Conservation (phyloP, 1,140 invertebrate genomes). For the Meloidogyne floridensis region DNA sequence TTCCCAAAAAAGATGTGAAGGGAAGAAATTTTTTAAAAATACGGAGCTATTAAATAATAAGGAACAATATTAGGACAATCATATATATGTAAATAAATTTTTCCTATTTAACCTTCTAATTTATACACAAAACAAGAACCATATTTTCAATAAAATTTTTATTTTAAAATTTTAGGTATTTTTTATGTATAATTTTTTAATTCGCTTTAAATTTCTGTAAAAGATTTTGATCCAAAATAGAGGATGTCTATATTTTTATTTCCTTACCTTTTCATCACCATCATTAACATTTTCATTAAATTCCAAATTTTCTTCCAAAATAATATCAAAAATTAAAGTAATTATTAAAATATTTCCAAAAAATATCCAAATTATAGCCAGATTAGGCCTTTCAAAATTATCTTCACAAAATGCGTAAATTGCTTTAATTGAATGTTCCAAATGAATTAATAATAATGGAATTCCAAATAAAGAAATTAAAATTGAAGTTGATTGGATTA, state of each 20-base stretch:
- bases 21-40: no score
- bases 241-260: neutral
- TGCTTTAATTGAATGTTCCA: conserved; percentile 26
- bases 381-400: conserved; percentile 13
- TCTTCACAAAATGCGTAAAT: conserved; percentile 14
- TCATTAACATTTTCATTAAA: conserved; percentile 5
- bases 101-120: no score
- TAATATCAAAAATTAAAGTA: conserved; percentile 12
- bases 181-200: no score
- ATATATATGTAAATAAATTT: no score
- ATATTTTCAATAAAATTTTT: no score
- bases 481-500: conserved; percentile 7
- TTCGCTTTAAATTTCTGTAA: no score
- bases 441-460: conserved; percentile 22
- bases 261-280: conserved; percentile 13
- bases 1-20: no score
- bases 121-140: no score
- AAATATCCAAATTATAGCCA: neutral
- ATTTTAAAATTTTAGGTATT: no score
- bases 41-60: no score
- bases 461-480: conserved; percentile 21
- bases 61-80: no score
- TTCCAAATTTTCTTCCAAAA: neutral
- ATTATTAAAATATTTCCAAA: conserved; percentile 5
- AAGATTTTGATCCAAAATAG: neutral